Base-by-base conservation (phyloP, 1,140 invertebrate species). In the Eupeodes corollae region DNA sequence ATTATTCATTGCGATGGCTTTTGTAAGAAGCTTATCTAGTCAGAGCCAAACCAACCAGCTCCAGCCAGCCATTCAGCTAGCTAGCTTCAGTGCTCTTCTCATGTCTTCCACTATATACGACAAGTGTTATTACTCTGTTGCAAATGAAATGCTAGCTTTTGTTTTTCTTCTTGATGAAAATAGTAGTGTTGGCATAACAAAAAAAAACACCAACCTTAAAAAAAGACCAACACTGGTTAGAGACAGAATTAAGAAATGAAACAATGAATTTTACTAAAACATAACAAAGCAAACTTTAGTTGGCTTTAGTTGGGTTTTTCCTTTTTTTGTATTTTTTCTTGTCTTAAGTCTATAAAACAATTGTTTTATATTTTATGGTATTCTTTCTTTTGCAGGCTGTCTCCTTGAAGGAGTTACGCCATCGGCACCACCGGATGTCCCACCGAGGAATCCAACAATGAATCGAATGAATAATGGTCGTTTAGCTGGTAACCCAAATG, bases 391-490 rank as follows among this genome's bases (percentile, higher is more conserved):
- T 75, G 41, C 77, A 91, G 87, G 86, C 79, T 88, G 85, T 78
- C 75, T 90, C 67, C 74, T 88, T 68, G 85, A 88, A 76, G 82
- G 79, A 69, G 76, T 81, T 57, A 78, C 84, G 68, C 77, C 82
- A 56, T 73, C 75, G 70, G 76, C 79, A 56, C 84, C 86, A 55
- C 85, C 87, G 58, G 86, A 91, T 85, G 87, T 90, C 67, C 86
- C 86, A 56, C 87, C 86, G 52, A 77, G 86, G 61, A 89, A 90
- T 72, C 82, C 84, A 60, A 86, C 82, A 76, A 88, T 88, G 84
- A 88, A 78, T 73, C 79, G 86, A 63, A 77, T 88, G 64, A 89
- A 66, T 78, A 67, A 89, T 78, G 82, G 86, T 66, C 81, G 84
- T 70, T 63, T 66, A 66, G 80, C 79, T 61, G 82, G 79, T 64